Evolutionary conservation across 2,888 invertebrate species (phyloP).

Genomic region (Acholoe squamosa): DNA sequence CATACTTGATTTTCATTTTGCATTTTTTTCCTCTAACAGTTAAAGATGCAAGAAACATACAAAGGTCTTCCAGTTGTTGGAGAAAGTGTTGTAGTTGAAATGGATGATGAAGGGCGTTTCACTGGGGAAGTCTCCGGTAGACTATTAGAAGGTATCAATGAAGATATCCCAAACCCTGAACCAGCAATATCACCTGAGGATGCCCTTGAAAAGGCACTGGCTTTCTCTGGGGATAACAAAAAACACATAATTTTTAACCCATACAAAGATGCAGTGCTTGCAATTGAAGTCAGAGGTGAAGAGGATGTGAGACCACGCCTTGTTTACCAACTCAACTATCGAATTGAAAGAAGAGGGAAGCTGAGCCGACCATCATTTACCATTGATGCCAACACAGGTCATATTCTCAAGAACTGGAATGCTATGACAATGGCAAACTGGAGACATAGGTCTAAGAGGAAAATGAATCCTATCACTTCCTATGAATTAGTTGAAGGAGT

Average conservation of each 20-base stretch:
- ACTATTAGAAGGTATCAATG: conserved; percentile 58
- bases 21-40: conserved; percentile 59
- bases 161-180: conserved; percentile 15
- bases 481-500: conserved; percentile 55
- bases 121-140: conserved; percentile 71
- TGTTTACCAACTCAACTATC: conserved; percentile 65
- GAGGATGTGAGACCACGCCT: conserved; percentile 30
- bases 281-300: not conserved
- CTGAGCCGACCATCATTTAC: conserved; percentile 70
- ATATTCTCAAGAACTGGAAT: conserved; percentile 68
- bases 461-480: not conserved
- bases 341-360: conserved; percentile 51
- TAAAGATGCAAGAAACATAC: conserved; percentile 71
- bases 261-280: not conserved
- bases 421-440: conserved; percentile 68
- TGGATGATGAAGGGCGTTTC: conserved; percentile 64
- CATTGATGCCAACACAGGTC: conserved; percentile 71
- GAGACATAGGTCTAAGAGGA: not conserved
- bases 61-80: conserved; percentile 71
- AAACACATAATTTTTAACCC: not conserved
- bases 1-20: too few relatives aligned
- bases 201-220: not conserved
- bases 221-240: not conserved
- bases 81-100: conserved; percentile 70
- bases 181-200: not conserved